Percentiles rank a stretch among this genome's conserved stretches.
phyloP scores from a whole-genome alignment of 2,888 invertebrate species.

The Digitonthophagus gazella region DNA sequence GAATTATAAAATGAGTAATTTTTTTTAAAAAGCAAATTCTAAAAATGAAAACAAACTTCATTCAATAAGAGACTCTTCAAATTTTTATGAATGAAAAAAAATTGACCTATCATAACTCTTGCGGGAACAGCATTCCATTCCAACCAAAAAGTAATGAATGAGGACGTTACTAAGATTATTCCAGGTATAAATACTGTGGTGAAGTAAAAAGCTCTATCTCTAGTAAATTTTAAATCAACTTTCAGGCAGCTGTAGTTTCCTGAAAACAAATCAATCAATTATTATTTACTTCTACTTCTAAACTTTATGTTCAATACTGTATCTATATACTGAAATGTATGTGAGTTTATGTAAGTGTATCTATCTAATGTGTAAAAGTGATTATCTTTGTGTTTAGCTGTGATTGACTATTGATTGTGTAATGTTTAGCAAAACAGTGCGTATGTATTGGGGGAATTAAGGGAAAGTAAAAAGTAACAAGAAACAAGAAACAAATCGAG shows the following conservation, averaged over 20 bases:
- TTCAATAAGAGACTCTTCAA: not conserved
- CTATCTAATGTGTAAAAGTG: not conserved
- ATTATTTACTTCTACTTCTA: not conserved
- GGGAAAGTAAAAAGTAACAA: too few relatives aligned
- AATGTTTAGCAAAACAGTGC: too few relatives aligned
- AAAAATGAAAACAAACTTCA: not conserved
- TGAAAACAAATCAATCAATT: constrained; percentile 49
- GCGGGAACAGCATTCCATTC: constrained; percentile 97
- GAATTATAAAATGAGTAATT: too few relatives aligned
- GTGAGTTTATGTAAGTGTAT: not conserved
- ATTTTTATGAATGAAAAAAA: constrained; percentile 20
- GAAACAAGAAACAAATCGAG: too few relatives aligned
- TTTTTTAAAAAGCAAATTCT: too few relatives aligned
- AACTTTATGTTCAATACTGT: too few relatives aligned
- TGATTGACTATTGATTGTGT: too few relatives aligned
- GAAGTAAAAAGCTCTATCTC: constrained; percentile 95
- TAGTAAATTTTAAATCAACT: constrained; percentile 90
- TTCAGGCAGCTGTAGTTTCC: constrained; percentile 96
- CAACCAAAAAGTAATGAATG: constrained; percentile 96
- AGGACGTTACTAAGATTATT: constrained; percentile 93
- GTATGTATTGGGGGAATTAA: too few relatives aligned
- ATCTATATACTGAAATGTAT: too few relatives aligned
- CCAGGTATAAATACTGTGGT: constrained; percentile 96
- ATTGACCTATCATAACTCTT: constrained; percentile 92
- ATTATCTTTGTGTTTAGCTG: not conserved